Percentiles rank a stretch among this genome's conserved stretches.
Conservation (phyloP, 2,888 invertebrate genomes). For the Andricus curvator region DNA sequence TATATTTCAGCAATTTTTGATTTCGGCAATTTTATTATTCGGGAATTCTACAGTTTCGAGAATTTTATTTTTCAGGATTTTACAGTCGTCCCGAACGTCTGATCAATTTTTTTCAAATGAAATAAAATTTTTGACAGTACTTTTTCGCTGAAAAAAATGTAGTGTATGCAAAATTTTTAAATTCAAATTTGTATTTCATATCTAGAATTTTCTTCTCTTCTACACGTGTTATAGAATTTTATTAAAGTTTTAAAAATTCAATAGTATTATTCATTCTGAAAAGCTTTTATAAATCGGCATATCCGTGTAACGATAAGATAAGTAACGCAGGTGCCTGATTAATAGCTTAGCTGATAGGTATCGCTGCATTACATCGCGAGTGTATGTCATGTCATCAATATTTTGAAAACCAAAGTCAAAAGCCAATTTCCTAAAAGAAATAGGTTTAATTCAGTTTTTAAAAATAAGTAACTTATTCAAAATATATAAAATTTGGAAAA, state of each 20-base stretch:
- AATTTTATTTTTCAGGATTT: too few species aligned
- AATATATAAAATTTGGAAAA: not conserved
- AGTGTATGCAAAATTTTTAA: too few species aligned
- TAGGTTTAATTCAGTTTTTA: not conserved
- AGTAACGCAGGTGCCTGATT: constrained; percentile 1
- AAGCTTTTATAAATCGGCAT: not conserved
- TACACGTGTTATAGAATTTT: not conserved
- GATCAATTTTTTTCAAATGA: too few species aligned
- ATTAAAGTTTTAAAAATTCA: not conserved
- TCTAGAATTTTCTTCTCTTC: too few species aligned
- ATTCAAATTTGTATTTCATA: too few species aligned
- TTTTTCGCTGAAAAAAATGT: too few species aligned
- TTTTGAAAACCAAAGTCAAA: not conserved
- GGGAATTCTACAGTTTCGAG: too few species aligned
- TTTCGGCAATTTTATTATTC: too few species aligned
- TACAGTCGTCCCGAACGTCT: too few species aligned
- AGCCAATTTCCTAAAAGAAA: not conserved
- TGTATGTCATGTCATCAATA: constrained; percentile 11
- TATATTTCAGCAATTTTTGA: too few species aligned
- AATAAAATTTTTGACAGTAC: too few species aligned
- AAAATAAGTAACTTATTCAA: too few species aligned
- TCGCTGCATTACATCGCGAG: constrained; percentile 3
- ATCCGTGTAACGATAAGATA: constrained; percentile 15
- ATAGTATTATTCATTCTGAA: not conserved
- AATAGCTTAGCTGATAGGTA: constrained; percentile 35